Percentiles rank a stretch among this genome's conserved stretches.
These are phyloP conservation scores for Chelmon rostratus DNA, from an alignment of 2,797 vertebrate genomes.

Conservation along the genomic window DNA sequence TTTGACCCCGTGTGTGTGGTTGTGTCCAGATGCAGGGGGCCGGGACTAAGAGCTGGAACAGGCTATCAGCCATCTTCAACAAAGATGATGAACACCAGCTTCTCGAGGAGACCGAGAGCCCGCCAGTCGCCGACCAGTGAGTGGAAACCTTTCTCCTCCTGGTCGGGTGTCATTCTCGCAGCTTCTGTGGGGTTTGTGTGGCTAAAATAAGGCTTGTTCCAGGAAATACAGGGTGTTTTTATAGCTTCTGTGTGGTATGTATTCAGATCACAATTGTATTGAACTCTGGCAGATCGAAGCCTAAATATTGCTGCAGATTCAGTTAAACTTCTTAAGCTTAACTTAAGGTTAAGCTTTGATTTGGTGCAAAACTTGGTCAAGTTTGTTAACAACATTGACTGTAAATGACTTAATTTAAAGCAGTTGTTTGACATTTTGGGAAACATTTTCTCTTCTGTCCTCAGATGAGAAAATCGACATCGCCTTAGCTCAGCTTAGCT, in stretches of 20 bases:
- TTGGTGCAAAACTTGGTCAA: not conserved
- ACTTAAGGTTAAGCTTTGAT: not conserved
- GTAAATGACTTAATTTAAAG: not conserved
- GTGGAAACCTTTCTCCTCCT: slow-evolving; percentile 65
- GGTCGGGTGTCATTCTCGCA: not conserved
- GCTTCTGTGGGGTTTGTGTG: not conserved
- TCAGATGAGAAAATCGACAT: no score
- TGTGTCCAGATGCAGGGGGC: slow-evolving; percentile 92
- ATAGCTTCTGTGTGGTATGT: not conserved
- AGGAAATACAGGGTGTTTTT: not conserved
- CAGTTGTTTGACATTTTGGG: not conserved
- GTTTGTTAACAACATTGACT: not conserved
- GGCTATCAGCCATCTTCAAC: slow-evolving; percentile 91
- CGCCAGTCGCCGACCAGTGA: slow-evolving; percentile 91
- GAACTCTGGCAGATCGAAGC: not conserved
- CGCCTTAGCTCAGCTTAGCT: no score
- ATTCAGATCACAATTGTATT: not conserved
- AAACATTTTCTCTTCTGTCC: no score
- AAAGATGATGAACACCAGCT: slow-evolving; percentile 94
- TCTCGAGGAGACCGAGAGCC: slow-evolving; percentile 87
- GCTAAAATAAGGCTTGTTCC: not conserved
- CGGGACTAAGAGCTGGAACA: slow-evolving; percentile 92
- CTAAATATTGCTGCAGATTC: not conserved
- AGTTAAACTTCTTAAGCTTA: no score
- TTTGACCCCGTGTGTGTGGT: slow-evolving; percentile 56